Evolutionary conservation across 2,888 invertebrate genomes (phyloP).

Genomic region (Apodemia hepburni): DNA sequence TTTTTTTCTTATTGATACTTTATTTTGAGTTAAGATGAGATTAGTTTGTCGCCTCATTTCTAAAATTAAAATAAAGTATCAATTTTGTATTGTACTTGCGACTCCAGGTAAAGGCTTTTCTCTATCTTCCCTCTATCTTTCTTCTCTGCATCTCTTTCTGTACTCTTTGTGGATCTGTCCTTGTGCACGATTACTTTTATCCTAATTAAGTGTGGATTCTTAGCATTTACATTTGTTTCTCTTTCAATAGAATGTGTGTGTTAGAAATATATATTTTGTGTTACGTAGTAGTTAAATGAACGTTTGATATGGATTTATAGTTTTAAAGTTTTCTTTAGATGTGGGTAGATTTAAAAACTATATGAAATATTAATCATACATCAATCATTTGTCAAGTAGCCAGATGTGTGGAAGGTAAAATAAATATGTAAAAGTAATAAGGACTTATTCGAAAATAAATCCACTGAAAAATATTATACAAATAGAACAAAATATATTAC

Average conservation of each 20-base stretch:
- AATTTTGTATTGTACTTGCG: conserved; percentile 2
- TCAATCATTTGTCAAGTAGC: no score
- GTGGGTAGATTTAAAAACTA: not conserved
- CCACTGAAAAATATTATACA: no score
- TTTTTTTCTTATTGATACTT: conserved; percentile 9
- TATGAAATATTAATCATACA: not conserved
- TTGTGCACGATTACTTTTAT: conserved; percentile 3
- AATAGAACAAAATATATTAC: no score
- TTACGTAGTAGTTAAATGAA: not conserved
- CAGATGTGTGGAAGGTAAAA: no score
- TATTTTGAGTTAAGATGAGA: not conserved
- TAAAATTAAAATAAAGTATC: conserved; percentile 10
- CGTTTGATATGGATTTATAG: not conserved
- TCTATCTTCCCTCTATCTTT: not conserved
- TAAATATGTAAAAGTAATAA: no score
- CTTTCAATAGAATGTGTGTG: not conserved
- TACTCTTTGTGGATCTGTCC: not conserved
- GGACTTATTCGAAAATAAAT: no score
- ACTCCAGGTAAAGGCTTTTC: conserved; percentile 17
- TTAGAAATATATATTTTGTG: not conserved
- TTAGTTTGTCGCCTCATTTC: no score
- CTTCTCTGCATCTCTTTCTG: conserved; percentile 11
- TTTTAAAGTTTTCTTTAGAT: not conserved
- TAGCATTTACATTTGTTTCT: not conserved
- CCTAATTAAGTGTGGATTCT: not conserved